Conservation (phyloP, 1,140 invertebrate species). For the Heliconius himera region DNA sequence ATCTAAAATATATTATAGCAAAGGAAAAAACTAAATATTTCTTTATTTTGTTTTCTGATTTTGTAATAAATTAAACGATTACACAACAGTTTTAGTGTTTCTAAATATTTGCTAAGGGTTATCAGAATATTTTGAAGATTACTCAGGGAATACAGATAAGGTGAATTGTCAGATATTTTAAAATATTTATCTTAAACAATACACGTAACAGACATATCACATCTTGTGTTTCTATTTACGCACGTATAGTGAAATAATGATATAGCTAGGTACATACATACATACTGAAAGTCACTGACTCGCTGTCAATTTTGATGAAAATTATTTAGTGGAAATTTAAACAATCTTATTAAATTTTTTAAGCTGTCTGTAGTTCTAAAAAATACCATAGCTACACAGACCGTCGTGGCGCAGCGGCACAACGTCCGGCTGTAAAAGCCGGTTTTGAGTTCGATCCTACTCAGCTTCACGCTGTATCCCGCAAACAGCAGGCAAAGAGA, state of each 20-base stretch:
- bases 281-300: background rate
- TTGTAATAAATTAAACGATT: background rate
- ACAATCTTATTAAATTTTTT: no score
- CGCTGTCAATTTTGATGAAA: background rate
- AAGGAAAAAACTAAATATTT: no score
- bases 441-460: no score
- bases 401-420: no score
- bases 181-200: background rate
- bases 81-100: background rate
- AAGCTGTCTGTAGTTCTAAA: no score
- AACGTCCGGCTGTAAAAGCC: no score
- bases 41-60: background rate
- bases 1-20: no score
- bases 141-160: background rate
- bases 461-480: no score
- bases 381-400: no score
- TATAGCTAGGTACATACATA: background rate
- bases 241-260: background rate
- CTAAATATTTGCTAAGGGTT: background rate
- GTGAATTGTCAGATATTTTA: background rate
- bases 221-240: background rate
- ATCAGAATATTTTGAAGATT: background rate
- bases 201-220: background rate
- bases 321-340: no score
- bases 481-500: no score